phyloP scores from a whole-genome alignment of 1,140 invertebrate species.

The Drosophila bifasciata region DNA sequence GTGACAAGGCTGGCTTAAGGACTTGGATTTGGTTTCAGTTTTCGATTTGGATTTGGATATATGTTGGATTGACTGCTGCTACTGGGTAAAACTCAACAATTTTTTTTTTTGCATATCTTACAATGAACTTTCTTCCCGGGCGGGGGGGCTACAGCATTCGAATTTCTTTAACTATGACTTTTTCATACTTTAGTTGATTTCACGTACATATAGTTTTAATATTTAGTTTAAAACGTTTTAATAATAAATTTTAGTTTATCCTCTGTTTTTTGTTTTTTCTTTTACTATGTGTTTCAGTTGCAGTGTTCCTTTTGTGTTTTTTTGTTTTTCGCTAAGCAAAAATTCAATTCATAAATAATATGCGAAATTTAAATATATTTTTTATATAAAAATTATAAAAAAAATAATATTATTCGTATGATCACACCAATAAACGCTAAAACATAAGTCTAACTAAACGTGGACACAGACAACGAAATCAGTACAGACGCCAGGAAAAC shows the following conservation, averaged over 20 bases:
- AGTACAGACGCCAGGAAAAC: slow-evolving; percentile 9
- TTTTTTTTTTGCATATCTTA: slow-evolving; percentile 44
- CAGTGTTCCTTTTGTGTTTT: background rate
- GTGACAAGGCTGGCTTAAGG: slow-evolving; percentile 53
- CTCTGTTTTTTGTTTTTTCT: slow-evolving; percentile 1
- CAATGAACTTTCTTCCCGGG: slow-evolving; percentile 30
- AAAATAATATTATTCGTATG: slow-evolving; percentile 57
- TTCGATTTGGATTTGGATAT: background rate
- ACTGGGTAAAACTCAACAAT: slow-evolving; percentile 45
- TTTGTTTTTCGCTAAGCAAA: slow-evolving; percentile 73
- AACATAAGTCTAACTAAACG: slow-evolving; percentile 66
- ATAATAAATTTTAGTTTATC: slow-evolving; percentile 17
- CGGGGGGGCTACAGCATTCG: slow-evolving; percentile 6
- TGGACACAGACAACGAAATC: slow-evolving; percentile 46
- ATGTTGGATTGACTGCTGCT: slow-evolving; percentile 24
- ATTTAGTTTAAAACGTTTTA: slow-evolving; percentile 49
- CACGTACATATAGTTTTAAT: slow-evolving; percentile 35
- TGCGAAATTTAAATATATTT: slow-evolving; percentile 64
- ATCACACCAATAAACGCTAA: slow-evolving; percentile 77
- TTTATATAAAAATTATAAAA: slow-evolving; percentile 71
- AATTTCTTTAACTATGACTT: slow-evolving; percentile 56
- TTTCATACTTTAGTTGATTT: slow-evolving; percentile 45
- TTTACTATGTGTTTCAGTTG: background rate
- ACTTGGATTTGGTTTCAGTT: slow-evolving; percentile 21
- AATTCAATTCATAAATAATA: slow-evolving; percentile 55